phyloP scores from a whole-genome alignment of 30 jellyfish, hydroid and myxozoan genomes.

The Hydractinia echinata region DNA sequence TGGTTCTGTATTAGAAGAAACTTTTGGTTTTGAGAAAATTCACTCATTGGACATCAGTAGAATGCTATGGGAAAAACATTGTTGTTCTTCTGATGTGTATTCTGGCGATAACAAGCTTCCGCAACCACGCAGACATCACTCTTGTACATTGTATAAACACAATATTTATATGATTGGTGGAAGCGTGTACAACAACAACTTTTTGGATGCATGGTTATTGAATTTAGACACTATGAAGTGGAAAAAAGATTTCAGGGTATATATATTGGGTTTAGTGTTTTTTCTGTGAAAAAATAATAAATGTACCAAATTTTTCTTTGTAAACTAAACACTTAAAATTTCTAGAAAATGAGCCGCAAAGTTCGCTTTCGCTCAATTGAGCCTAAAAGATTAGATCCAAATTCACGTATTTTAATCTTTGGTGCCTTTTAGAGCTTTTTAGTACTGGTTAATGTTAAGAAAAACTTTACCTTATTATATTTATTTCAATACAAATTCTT shows the following conservation, averaged over 20 bases:
- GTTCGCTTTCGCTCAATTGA: no score
- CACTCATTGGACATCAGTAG: neutral
- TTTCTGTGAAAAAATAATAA: neutral
- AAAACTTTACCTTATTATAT: no score
- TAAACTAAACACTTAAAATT: neutral
- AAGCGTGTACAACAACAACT: slow-evolving; percentile 1
- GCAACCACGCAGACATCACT: slow-evolving; percentile 52
- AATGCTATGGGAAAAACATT: no score
- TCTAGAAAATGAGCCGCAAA: no score
- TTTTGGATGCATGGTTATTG: slow-evolving; percentile 57
- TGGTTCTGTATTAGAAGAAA: slow-evolving; percentile 30
- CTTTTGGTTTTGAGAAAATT: slow-evolving; percentile 26
- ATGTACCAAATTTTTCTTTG: neutral
- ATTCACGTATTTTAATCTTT: no score
- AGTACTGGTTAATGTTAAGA: no score
- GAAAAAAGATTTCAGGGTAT: slow-evolving; percentile 45
- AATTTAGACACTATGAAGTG: slow-evolving; percentile 39
- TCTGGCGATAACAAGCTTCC: slow-evolving; percentile 38
- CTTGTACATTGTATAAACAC: slow-evolving; percentile 53
- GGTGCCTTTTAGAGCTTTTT: no score
- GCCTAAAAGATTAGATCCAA: no score
- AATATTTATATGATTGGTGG: slow-evolving; percentile 75
- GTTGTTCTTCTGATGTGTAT: neutral
- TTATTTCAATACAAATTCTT: no score
- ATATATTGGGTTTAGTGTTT: neutral